Evolutionary conservation across 2,113 vertebrate species (phyloP), one percentile per base, ranked within the genome.

Genomic region (Dermatemys mawii): DNA sequence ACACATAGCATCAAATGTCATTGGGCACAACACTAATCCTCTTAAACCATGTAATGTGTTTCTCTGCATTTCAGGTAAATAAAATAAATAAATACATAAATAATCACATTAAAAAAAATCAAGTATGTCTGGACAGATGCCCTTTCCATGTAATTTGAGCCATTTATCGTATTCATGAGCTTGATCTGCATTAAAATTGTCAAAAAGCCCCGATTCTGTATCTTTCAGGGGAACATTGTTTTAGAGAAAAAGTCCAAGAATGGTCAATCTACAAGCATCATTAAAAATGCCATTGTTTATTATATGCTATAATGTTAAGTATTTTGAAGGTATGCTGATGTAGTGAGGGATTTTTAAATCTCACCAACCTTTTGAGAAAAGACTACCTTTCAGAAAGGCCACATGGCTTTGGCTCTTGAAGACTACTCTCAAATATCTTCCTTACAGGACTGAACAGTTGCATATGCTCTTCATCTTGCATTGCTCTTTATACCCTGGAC

Each of bases 251-350:
- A 67, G 83, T 67, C 84, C 85, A 94, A 85, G 57, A 93, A 95
- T 35, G 96, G 93, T 90, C 95, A 94, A 93, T 96, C 92, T 96
- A 90, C 90, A 10, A 22, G 8, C 41, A 90, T 78, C 81, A 84
- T 81, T 88, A 88, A 95, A 89, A 0, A 16, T 53, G n/a, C 75
- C 89, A 4, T 22, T 92, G 88, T 92, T 95, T 60, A 92, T 76
- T 81, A 78, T 50, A 48, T 80, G n/a, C 51, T 49, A 76, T 44
- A 13, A 46, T 9, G 19, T 38, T n/a, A n/a, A 38, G 16, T 19
- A n/a, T 19, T 70, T 21, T 38, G 63, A 70, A 76, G 41, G 38
- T 24, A 9, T 76, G 41, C 24, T 27, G 24, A 14, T 46, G 11
- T 26, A 6, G 21, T 63, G 49, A 95, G 41, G 46, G 78, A 46